phyloP scores from a whole-genome alignment of 2,888 invertebrate genomes.

The Scaptomyza parva region DNA sequence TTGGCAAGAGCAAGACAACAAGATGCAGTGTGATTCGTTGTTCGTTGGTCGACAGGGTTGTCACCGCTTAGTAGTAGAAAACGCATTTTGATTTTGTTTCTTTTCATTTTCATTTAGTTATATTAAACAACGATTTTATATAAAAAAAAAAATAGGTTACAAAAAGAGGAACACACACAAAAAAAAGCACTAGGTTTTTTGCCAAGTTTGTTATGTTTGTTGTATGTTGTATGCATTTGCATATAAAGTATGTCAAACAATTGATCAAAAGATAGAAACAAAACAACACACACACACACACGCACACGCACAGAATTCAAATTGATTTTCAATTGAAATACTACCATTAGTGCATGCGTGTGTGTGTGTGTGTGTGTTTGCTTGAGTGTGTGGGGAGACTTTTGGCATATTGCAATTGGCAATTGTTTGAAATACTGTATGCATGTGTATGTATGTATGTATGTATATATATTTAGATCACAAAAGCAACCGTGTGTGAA shows the following conservation, averaged over 20 bases:
- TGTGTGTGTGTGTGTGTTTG: background rate
- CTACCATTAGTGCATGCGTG: background rate
- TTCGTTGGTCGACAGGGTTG: constrained; percentile 16
- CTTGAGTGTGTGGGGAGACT: background rate
- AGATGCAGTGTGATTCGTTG: constrained; percentile 4
- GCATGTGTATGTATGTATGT: constrained; percentile 13
- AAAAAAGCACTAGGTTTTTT: constrained; percentile 44
- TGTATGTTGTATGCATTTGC: constrained; percentile 11
- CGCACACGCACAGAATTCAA: background rate
- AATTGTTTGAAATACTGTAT: constrained; percentile 1
- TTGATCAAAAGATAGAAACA: constrained; percentile 1
- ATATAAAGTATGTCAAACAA: constrained; percentile 6
- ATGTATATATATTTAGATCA: constrained; percentile 45
- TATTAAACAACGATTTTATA: constrained; percentile 40
- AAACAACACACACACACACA: background rate
- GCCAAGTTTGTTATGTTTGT: constrained; percentile 38
- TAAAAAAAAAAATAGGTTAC: constrained; percentile 14
- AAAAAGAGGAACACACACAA: constrained; percentile 40
- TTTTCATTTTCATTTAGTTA: constrained; percentile 19
- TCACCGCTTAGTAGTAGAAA: constrained; percentile 47
- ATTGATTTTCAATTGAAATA: background rate
- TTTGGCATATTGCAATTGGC: background rate
- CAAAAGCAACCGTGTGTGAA: constrained; percentile 54
- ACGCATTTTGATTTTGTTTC: constrained; percentile 22
- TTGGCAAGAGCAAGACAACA: constrained; percentile 35